Base-by-base conservation (phyloP, 1,140 invertebrate species). In the Zophobas atratus region DNA sequence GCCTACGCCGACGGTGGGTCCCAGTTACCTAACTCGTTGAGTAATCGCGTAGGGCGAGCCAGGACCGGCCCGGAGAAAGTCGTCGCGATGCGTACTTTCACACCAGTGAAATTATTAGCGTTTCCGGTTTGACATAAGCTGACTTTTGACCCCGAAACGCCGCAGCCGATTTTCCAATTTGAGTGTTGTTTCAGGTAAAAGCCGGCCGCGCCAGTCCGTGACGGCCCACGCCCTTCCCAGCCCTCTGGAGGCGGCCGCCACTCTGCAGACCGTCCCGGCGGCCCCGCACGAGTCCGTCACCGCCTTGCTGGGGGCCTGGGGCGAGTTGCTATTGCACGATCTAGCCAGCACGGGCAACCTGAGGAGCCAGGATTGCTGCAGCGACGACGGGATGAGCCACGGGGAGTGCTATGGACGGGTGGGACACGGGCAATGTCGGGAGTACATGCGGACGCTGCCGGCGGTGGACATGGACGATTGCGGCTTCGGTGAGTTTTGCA, bases 221-320 rank as follows among this genome's bases (percentile, higher is more conserved):
- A 85, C 84, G 75, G 84, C 88, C 81, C 85, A 92, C 82, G 79
- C 86, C 0, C 82, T 94, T 5, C 93, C 93, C 34, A 89, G 89
- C 56, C 85, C 91, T 0, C 82, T 88, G 46, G 87, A 90, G 5
- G 88, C 90, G 1, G 86, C 89, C 76, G 81, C 84, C 32, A 85
- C 88, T 1, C 85, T 88, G 83, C 39, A 87, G 85, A 76, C 82
- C 84, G 78, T 86, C 81, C 33, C 84, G 79, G 51, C 83, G 82
- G 41, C 83, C 83, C 39, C 87, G 6, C 93, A 94, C 83, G 92
- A 93, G 79, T 93, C 91, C 60, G 90, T 95, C 32, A 97, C 94
- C 20, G 93, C 93, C 77, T 88, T 97, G 75, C 87, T 95, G 8
- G 94, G 94, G 0, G 90, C 94, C 6, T 96, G 95, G 93, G 93